Conservation (phyloP, 1,140 invertebrate species). For the Nomia melanderi region DNA sequence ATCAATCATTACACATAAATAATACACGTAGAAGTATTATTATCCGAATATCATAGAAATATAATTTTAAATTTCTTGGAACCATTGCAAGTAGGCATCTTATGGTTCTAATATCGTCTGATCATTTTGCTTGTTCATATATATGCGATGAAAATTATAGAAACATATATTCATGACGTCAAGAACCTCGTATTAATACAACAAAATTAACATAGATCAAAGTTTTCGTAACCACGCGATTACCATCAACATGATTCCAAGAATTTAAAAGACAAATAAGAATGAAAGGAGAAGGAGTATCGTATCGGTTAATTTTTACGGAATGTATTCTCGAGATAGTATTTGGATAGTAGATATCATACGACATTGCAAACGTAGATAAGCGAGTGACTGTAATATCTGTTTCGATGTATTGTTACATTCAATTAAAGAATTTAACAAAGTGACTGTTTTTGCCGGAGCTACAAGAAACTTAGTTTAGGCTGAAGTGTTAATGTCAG, state of each 20-base stretch:
- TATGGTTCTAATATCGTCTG: background rate
- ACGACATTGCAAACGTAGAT: background rate
- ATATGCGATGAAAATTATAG: background rate
- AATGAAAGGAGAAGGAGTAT: slow-evolving; percentile 1
- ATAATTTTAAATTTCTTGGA: background rate
- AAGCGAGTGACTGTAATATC: slow-evolving; percentile 2
- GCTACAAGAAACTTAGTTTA: too few relatives aligned
- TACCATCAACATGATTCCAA: background rate
- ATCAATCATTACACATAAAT: too few relatives aligned
- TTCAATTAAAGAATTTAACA: background rate
- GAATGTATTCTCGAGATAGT: background rate
- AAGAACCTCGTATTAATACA: background rate
- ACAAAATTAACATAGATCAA: slow-evolving; percentile 15
- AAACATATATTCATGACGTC: slow-evolving; percentile 17
- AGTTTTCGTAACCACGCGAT: background rate
- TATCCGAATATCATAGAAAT: too few relatives aligned
- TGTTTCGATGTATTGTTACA: background rate
- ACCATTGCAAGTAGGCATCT: background rate
- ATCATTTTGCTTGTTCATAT: background rate
- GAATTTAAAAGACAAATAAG: slow-evolving; percentile 42
- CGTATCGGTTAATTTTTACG: background rate
- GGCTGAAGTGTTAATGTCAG: background rate
- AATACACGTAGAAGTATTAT: background rate
- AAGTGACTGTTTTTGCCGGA: background rate
- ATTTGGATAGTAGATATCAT: background rate